Evolutionary conservation across 2,113 vertebrate genomes (phyloP), one percentile per base, ranked within the genome.

Genomic region (Gymnocephalus cernua): DNA sequence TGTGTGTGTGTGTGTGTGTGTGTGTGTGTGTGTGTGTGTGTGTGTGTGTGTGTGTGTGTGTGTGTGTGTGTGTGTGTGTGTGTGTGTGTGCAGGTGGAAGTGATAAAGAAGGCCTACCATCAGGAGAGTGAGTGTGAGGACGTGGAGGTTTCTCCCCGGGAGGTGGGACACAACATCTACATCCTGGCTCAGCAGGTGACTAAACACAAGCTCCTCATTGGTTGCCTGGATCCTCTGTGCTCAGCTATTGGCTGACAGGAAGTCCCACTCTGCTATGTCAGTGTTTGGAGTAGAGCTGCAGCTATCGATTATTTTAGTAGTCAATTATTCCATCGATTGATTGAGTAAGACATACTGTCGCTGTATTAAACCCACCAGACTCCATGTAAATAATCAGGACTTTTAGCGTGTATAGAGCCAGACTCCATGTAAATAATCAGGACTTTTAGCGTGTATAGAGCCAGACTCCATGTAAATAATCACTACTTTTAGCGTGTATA

Each of bases 151-250:
- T 99, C 97, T 18, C 96, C 98, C 0, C 94, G 95, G 0, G 98
- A 99, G 86, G 98, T 99, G 0, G 98, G 98, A 65, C 98, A 99
- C 89, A 99, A 99, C 91, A 99, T 99, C 88, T 99, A 99, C 86
- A 99, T 99, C 87, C 93, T 99, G 92, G 98, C 97, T 0, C 94
- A 97, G 84, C 98, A 99, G 98, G 98, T 99, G 69, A 88, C n/a
- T 1, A 4, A 44, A 51, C 64, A 13, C 38, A 25, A 9, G 29
- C 50, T 75, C 23, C 19, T 75, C 25, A 72, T 72, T 85, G 80
- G 51, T 67, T 62, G 0, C 1, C 5, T 11, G 14, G 18, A 21
- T 76, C 6, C 21, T 14, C 12, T 38, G 7, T 27, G 59, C 32
- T 56, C 47, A 2, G 4, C 14, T 6, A 16, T 53, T 75, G 32